These are phyloP conservation scores for Medauroidea extradentata DNA, from an alignment of 1,140 invertebrate species.

Conservation along the genomic window DNA sequence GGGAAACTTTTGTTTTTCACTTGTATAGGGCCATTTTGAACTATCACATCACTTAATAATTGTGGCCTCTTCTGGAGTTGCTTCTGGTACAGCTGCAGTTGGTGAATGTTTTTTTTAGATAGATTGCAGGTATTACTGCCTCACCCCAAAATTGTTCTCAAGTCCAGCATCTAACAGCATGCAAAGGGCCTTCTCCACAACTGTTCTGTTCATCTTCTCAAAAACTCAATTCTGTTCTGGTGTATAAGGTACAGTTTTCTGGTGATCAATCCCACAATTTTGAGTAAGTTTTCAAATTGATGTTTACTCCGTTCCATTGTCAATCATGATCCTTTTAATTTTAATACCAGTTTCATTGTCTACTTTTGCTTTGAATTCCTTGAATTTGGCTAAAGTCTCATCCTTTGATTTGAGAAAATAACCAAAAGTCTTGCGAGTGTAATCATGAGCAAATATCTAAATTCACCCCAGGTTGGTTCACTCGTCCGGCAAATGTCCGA, in stretches of 20 bases:
- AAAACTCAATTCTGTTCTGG: constrained; percentile 42
- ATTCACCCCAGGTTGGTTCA: too few relatives aligned
- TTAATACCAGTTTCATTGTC: constrained; percentile 9
- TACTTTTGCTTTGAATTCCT: constrained; percentile 3
- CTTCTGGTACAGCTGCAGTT: too few relatives aligned
- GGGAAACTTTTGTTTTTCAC: too few relatives aligned
- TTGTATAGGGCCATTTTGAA: too few relatives aligned
- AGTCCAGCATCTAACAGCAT: constrained; percentile 38
- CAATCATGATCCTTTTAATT: constrained; percentile 6
- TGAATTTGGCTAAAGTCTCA: constrained; percentile 4
- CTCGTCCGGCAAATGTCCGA: too few relatives aligned
- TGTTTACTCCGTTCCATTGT: constrained; percentile 12
- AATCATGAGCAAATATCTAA: too few relatives aligned
- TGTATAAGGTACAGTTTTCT: constrained; percentile 26
- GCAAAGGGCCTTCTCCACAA: constrained; percentile 37
- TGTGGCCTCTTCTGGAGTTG: too few relatives aligned
- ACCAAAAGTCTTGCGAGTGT: too few relatives aligned
- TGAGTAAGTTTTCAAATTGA: background rate
- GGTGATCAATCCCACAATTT: constrained; percentile 12
- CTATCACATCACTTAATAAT: too few relatives aligned
- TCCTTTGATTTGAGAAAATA: constrained; percentile 1
- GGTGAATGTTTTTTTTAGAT: constrained; percentile 36
- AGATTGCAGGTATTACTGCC: constrained; percentile 39
- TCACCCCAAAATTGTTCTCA: constrained; percentile 39
- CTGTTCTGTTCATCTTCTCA: constrained; percentile 41